Evolutionary conservation across 2,888 invertebrate species (phyloP), one percentile per base, ranked within the genome.

Genomic region (Brenthis daphne): DNA sequence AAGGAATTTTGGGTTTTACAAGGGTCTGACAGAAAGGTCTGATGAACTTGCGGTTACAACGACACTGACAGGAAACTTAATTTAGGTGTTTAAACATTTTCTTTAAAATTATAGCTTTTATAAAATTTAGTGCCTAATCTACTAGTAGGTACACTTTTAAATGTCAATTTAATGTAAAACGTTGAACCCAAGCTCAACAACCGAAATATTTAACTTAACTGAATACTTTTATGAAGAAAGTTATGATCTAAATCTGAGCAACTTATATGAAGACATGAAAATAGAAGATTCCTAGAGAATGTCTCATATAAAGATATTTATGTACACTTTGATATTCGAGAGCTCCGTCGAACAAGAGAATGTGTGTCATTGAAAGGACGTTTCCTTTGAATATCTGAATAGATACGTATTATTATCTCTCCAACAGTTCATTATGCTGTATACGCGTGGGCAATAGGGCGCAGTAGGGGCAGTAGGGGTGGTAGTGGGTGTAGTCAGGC

Each of bases 1-100:
- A 20, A 13, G 20, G 47, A 47, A 57, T 47, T 43, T 47, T 20
- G 20, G 57, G 43, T 6, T 47, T 14, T 57, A 57, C 57, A 57
- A 57, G 57, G 57, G 43, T 57, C 13, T 57, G 47, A 57, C 57
- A 57, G 20, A 56, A 56, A 56, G 56, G 56, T 56, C 56, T 14
- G n/a, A 56, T 56, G 56, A 24, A 24, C 56, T 56, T n/a, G 56
- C 56, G 29, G 56, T 56, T 33, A 56, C 33, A 14, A 56, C 11
- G 37, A 11, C 56, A 56, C 33, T 57, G 43, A n/a, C 37, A 43
- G 37, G 37, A 37, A 37, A 13, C 57, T 43, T 57, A 3, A 33
- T 43, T 57, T 43, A 20, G 43, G 43, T 43, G 37, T 33, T 6
- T 20, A 57, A 57, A 37, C 43, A 16, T 43, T 43, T 43, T 57